These are phyloP conservation scores for Charaxes varanes DNA, from an alignment of 1,140 invertebrate species.

Conservation along the genomic window DNA sequence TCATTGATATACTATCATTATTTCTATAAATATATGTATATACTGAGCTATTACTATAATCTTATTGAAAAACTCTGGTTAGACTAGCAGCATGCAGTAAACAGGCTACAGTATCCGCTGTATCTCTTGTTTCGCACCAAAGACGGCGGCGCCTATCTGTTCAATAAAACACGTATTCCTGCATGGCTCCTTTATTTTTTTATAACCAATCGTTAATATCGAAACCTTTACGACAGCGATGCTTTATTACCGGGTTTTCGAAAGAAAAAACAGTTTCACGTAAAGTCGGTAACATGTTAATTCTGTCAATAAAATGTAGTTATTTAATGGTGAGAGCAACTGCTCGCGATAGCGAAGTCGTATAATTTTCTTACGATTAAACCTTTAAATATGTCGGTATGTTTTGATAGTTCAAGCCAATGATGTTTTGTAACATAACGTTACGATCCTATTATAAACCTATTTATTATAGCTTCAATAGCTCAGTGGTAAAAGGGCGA, in stretches of 20 bases:
- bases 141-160: conserved; percentile 39
- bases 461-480: too few species aligned
- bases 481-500: too few species aligned
- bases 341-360: conserved; percentile 13
- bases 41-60: too few species aligned
- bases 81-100: too few species aligned
- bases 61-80: too few species aligned
- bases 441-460: neutral
- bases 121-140: conserved; percentile 7
- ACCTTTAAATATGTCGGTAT: conserved; percentile 1
- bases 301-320: conserved; percentile 49
- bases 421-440: neutral
- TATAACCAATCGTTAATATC: conserved; percentile 62
- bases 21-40: too few species aligned
- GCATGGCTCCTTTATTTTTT: conserved; percentile 55
- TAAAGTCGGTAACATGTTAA: conserved; percentile 58
- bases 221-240: conserved; percentile 49
- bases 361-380: conserved; percentile 9
- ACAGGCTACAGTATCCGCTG: neutral
- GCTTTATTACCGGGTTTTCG: conserved; percentile 44
- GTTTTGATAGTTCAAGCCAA: neutral
- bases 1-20: too few species aligned
- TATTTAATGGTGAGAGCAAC: conserved; percentile 28
- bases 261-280: conserved; percentile 35
- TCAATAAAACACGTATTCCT: conserved; percentile 48